Evolutionary conservation across 1,140 invertebrate genomes (phyloP).

Genomic region (Diachasma alloeum): DNA sequence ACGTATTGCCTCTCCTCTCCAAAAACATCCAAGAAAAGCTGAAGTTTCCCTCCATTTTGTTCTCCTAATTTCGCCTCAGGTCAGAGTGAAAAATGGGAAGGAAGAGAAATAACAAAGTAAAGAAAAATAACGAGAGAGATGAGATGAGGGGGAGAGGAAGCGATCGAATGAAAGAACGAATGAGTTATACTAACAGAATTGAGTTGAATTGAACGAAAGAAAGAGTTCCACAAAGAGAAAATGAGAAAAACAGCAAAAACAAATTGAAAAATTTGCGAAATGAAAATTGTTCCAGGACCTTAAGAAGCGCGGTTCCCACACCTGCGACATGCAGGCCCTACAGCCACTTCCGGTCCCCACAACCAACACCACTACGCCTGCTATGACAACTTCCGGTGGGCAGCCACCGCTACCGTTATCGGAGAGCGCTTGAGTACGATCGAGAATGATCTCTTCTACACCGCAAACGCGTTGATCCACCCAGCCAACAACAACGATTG

Average conservation of each 20-base stretch:
- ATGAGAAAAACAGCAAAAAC: slow-evolving; percentile 10
- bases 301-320: slow-evolving; percentile 65
- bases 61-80: too few relatives aligned
- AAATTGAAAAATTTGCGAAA: slow-evolving; percentile 58
- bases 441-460: slow-evolving; percentile 32
- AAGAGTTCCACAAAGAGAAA: background rate
- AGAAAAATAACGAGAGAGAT: slow-evolving; percentile 14
- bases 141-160: slow-evolving; percentile 13
- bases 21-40: too few relatives aligned
- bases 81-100: background rate
- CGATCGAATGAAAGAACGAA: slow-evolving; percentile 13
- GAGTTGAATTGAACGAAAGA: slow-evolving; percentile 15
- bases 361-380: slow-evolving; percentile 55
- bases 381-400: slow-evolving; percentile 61
- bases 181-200: slow-evolving; percentile 27
- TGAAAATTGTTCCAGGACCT: slow-evolving; percentile 64
- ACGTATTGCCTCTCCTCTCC: too few relatives aligned
- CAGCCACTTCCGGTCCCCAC: slow-evolving; percentile 62
- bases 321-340: slow-evolving; percentile 65
- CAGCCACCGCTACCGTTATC: slow-evolving; percentile 59
- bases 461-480: slow-evolving; percentile 40
- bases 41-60: too few relatives aligned
- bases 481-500: slow-evolving; percentile 34
- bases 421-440: slow-evolving; percentile 62
- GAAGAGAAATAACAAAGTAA: background rate